Percentiles rank a stretch among this genome's conserved stretches.
Evolutionary conservation across 2,888 invertebrate genomes (phyloP).

Genomic region (Cheilosia impressa): DNA sequence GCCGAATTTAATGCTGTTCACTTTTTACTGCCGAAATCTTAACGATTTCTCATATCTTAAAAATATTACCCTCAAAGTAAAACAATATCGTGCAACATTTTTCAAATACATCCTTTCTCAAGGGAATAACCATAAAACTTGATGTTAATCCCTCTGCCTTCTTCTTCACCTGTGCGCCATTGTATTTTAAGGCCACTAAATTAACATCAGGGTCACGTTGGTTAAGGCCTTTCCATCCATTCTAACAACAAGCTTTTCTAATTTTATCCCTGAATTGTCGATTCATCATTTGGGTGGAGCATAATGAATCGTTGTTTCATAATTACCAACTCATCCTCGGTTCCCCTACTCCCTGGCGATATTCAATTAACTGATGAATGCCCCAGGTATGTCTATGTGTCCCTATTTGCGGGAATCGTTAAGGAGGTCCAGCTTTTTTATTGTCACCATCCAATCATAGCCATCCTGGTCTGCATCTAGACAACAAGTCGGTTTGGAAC

Average conservation of each 20-base stretch:
- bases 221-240: no score
- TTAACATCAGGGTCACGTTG: no score
- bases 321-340: not conserved
- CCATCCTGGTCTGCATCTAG: not conserved
- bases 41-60: not conserved
- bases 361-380: not conserved
- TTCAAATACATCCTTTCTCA: not conserved
- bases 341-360: not conserved
- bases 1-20: not conserved
- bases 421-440: not conserved
- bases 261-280: not conserved
- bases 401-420: no score
- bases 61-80: not conserved
- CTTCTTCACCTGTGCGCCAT: not conserved
- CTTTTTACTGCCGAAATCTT: conserved; percentile 4
- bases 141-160: not conserved
- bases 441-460: not conserved
- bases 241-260: not conserved
- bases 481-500: not conserved
- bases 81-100: not conserved
- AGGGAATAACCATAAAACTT: not conserved
- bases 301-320: not conserved
- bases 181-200: no score
- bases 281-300: not conserved
- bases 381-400: not conserved